phyloP scores from a whole-genome alignment of 2,888 invertebrate genomes.

The Conops quadrifasciatus region DNA sequence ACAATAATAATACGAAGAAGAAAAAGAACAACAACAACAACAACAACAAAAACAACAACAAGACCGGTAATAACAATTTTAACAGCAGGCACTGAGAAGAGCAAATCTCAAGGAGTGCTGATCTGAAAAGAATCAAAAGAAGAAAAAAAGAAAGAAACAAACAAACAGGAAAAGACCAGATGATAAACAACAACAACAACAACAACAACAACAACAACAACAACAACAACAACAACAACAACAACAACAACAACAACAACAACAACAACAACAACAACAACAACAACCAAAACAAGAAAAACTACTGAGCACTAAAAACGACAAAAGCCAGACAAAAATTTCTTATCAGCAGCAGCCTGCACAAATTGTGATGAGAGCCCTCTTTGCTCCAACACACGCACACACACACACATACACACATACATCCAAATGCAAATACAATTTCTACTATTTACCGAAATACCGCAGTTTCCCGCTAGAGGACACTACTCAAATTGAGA shows the following conservation, averaged over 20 bases:
- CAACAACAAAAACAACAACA: neutral
- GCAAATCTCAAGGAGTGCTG: no score
- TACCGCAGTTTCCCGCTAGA: conserved; percentile 50
- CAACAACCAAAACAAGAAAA: no score
- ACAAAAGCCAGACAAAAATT: neutral
- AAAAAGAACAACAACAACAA: neutral
- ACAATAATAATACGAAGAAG: conserved; percentile 13
- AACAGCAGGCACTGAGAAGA: neutral
- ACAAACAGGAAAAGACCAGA: no score
- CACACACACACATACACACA: conserved; percentile 32
- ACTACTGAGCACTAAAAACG: neutral
- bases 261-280: neutral
- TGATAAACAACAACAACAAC: conserved; percentile 29
- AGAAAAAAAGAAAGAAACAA: no score
- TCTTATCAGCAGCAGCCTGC: conserved; percentile 17
- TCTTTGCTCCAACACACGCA: no score
- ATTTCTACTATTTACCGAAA: neutral
- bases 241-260: conserved; percentile 30
- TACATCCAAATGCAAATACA: neutral
- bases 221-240: no score
- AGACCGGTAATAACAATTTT: neutral
- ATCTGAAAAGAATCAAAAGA: no score
- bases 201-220: neutral
- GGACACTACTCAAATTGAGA: conserved; percentile 44
- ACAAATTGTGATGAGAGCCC: neutral